A percentile compares a stretch with the other conserved stretches of the same genome.
These are phyloP conservation scores for Hemistola chrysoprasaria DNA, from an alignment of 2,888 invertebrate species.

Conservation along the genomic window DNA sequence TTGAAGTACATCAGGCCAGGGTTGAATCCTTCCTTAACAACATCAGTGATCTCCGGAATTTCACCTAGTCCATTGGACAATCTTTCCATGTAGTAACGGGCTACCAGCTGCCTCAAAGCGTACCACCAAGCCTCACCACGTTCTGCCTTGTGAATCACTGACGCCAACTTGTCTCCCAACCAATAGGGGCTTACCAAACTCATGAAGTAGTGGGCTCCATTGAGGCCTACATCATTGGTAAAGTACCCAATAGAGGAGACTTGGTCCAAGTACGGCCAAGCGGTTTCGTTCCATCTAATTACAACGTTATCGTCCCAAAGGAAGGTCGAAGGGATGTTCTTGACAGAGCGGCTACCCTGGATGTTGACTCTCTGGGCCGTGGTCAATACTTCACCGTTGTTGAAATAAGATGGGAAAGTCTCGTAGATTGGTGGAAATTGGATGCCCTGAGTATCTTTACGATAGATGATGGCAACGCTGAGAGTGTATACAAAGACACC, in stretches of 20 bases:
- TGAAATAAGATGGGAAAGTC: conserved; percentile 87
- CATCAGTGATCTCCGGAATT: conserved; percentile 76
- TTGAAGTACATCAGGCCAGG: conserved; percentile 84
- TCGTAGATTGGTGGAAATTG: conserved; percentile 88
- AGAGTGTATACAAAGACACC: conserved; percentile 86
- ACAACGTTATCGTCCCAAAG: conserved; percentile 71
- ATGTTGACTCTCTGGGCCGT: conserved; percentile 83
- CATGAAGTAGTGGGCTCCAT: conserved; percentile 84
- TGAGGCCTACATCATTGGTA: conserved; percentile 87
- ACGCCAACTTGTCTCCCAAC: conserved; percentile 81
- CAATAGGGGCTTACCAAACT: conserved; percentile 85
- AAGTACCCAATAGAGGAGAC: conserved; percentile 71
- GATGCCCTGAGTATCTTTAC: conserved; percentile 84
- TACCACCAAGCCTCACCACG: conserved; percentile 33
- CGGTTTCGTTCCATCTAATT: conserved; percentile 84
- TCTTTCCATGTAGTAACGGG: conserved; percentile 89
- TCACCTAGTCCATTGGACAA: conserved; percentile 86
- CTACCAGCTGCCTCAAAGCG: conserved; percentile 84
- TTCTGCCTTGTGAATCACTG: conserved; percentile 47
- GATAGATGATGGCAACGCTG: conserved; percentile 84
- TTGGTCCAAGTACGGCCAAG: conserved; percentile 73
- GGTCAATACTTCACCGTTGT: conserved; percentile 85
- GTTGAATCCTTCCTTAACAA: conserved; percentile 83
- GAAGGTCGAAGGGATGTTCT: conserved; percentile 53
- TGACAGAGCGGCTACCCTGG: conserved; percentile 51